phyloP scores from a whole-genome alignment of 2,888 invertebrate genomes.

The Luperina nickerlii region DNA sequence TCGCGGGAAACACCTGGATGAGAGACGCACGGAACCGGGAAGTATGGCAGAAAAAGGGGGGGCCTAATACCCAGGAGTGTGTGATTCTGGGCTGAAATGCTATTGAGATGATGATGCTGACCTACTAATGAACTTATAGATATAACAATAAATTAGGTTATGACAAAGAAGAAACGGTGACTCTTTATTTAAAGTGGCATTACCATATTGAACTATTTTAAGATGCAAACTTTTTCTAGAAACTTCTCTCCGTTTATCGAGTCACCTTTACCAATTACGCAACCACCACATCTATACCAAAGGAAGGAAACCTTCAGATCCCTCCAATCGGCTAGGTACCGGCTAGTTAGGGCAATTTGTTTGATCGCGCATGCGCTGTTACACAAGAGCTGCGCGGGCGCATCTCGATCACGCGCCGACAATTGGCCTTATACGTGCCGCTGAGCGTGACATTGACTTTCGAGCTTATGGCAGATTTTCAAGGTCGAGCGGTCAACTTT shows the following conservation, averaged over 20 bases:
- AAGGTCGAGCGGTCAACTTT: constrained; percentile 52
- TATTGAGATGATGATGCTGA: too few species aligned
- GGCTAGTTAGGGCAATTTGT: constrained; percentile 66
- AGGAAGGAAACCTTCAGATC: constrained; percentile 59
- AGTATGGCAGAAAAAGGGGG: too few species aligned
- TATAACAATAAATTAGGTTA: too few species aligned
- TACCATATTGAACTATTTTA: background rate
- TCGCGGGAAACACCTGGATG: too few species aligned
- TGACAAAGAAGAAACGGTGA: background rate
- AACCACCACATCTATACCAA: constrained; percentile 27
- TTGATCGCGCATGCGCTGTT: constrained; percentile 71
- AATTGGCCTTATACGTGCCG: constrained; percentile 74
- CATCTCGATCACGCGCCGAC: constrained; percentile 68
- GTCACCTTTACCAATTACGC: constrained; percentile 33
- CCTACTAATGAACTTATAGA: too few species aligned
- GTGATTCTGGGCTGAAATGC: too few species aligned
- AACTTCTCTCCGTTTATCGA: background rate
- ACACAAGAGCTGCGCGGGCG: constrained; percentile 68
- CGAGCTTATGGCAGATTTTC: constrained; percentile 54
- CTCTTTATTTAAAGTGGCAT: background rate
- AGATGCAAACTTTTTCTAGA: background rate
- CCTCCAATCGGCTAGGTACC: constrained; percentile 39
- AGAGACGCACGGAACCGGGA: too few species aligned
- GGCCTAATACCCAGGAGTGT: too few species aligned
- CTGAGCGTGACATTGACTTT: constrained; percentile 72